A percentile compares a stretch with the other conserved stretches of the same genome.
Evolutionary conservation across 2,888 invertebrate species (phyloP).

Genomic region (Rotaria macrura): DNA sequence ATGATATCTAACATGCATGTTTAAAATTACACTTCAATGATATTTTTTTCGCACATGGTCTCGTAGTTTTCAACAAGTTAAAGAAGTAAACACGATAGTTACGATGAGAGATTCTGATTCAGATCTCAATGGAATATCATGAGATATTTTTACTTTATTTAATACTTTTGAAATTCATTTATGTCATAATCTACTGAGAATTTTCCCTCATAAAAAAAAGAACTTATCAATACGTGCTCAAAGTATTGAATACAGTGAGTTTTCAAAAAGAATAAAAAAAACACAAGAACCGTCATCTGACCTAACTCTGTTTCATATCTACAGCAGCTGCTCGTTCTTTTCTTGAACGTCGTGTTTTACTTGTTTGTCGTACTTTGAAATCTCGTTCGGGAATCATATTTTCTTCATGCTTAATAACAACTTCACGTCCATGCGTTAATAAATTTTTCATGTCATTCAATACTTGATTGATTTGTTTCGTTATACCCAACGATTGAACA

Average conservation of each 20-base stretch:
- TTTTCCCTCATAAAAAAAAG: too few species aligned
- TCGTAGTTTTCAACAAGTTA: too few species aligned
- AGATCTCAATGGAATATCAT: too few species aligned
- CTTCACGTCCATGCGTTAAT: neutral
- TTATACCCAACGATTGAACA: neutral
- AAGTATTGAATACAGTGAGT: neutral
- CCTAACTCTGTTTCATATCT: neutral
- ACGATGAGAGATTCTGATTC: too few species aligned
- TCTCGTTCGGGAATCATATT: neutral
- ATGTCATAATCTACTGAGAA: too few species aligned
- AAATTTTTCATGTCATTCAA: slow-evolving; percentile 10
- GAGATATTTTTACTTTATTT: too few species aligned
- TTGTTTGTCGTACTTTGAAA: neutral
- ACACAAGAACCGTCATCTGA: neutral
- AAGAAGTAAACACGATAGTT: too few species aligned
- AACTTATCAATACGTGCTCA: neutral
- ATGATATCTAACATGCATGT: too few species aligned
- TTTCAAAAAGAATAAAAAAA: neutral
- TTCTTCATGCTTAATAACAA: neutral
- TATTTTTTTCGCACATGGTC: too few species aligned
- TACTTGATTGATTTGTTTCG: neutral
- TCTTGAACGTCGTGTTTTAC: neutral
- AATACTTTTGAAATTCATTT: too few species aligned
- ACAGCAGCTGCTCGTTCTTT: neutral
- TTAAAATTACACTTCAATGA: too few species aligned